Evolutionary conservation across 2,888 invertebrate species (phyloP), one percentile per base, ranked within the genome.

Genomic region (Elmis aenea): DNA sequence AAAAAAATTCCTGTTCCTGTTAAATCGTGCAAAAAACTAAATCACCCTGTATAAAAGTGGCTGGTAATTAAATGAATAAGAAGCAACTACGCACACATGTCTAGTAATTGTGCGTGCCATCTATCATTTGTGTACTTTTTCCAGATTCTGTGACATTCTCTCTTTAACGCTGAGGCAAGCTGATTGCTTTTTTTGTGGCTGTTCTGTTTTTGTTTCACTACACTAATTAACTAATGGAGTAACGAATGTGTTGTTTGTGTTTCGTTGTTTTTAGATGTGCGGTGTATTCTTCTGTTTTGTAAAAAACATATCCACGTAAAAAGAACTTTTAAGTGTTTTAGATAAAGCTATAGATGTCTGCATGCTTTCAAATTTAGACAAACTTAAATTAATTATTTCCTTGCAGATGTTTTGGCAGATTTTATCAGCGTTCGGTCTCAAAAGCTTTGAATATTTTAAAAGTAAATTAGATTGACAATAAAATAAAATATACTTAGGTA

Each of bases 221-320:
- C 28, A 20, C 33, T 38, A 38, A 33, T 38, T 38, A 38, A 38
- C 38, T 33, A 38, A 33, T 38, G 38, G 18, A 38, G 33, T 38
- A 38, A 38, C 33, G 38, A 38, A 38, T 33, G 38, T 33, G 38
- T 27, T 33, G 37, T 37, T 37, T 37, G 38, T 33, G 27, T 33
- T 38, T 28, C 5, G 21, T 5, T 13, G 26, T 32, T 32, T 38
- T 38, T 27, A 15, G 26, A 13, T 13, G 11, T 28, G 20, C 36
- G 14, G 14, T 25, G 29, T 36, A 26, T 36, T 22, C 18, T 37
- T 29, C 29, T 16, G 15, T 8, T 21, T 16, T 11, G 10, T 14
- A 27, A 35, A 35, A 35, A 24, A 24, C 13, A n/a, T 10, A 13
- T 16, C 11, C 9, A 16, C 21, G 15, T 26, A 15, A 26, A 31